Conservation (phyloP, 2,113 vertebrate species). For the Pelusios castaneus region DNA sequence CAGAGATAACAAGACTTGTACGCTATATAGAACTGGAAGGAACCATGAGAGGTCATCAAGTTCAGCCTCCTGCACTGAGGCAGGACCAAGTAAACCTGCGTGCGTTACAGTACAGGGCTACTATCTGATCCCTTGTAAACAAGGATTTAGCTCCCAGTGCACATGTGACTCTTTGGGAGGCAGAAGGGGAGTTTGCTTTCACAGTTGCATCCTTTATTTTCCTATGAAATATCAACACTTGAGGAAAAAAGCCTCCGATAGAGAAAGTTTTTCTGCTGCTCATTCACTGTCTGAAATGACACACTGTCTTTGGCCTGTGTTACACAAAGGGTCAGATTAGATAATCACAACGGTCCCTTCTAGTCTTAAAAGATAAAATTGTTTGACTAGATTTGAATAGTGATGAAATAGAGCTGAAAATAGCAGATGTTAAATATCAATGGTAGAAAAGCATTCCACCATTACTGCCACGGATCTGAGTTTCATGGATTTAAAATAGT, state of each 20-base stretch:
- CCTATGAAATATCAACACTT: not conserved
- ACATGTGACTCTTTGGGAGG: not conserved
- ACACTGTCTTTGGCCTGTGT: not conserved
- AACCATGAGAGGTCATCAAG: not conserved
- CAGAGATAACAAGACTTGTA: not conserved
- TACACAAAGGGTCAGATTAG: not conserved
- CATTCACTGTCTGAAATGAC: not conserved
- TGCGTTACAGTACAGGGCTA: not conserved
- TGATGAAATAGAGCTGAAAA: not conserved
- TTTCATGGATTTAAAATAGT: not conserved
- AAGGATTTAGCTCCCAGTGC: not conserved
- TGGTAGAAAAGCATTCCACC: not conserved
- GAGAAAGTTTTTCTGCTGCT: not conserved
- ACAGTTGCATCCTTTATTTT: not conserved
- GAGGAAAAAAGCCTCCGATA: not conserved
- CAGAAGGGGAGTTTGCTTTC: not conserved
- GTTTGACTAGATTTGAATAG: not conserved
- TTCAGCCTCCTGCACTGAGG: not conserved
- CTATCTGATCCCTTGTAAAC: not conserved
- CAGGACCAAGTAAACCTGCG: fast-evolving
- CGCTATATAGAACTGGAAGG: not conserved
- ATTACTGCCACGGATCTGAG: not conserved
- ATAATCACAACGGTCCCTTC: fast-evolving
- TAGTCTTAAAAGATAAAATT: not conserved
- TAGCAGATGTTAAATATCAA: not conserved